Evolutionary conservation across 2,888 invertebrate genomes (phyloP).

Genomic region (Octodonta nipae): DNA sequence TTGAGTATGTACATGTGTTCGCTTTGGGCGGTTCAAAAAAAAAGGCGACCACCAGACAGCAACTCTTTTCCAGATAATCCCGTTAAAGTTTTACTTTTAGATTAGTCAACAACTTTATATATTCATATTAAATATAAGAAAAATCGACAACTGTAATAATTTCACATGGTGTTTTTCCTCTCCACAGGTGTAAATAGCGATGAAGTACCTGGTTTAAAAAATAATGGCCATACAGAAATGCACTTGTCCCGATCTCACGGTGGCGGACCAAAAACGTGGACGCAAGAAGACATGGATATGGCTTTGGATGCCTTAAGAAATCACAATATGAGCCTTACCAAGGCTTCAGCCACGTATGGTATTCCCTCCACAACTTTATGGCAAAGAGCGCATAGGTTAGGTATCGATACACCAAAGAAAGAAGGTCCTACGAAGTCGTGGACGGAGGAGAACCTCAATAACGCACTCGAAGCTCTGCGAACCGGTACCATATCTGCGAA

Average conservation of each 20-base stretch:
- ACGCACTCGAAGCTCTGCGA: slow-evolving; percentile 66
- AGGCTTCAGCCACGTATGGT: slow-evolving; percentile 73
- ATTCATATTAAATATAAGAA: too few species aligned
- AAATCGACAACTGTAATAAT: too few species aligned
- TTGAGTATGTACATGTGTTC: too few species aligned
- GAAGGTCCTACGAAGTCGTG: slow-evolving; percentile 77
- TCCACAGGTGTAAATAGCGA: slow-evolving; percentile 23
- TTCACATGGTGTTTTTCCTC: too few species aligned
- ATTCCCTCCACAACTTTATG: slow-evolving; percentile 83
- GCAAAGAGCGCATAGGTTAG: slow-evolving; percentile 79
- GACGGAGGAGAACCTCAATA: slow-evolving; percentile 73
- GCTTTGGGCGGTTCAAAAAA: too few species aligned
- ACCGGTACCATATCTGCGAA: slow-evolving; percentile 80
- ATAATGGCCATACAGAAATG: slow-evolving; percentile 28
- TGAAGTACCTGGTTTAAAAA: slow-evolving; percentile 24
- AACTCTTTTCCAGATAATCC: too few species aligned
- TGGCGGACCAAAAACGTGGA: slow-evolving; percentile 72
- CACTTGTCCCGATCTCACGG: slow-evolving; percentile 32
- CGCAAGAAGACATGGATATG: slow-evolving; percentile 78
- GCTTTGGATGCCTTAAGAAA: slow-evolving; percentile 74
- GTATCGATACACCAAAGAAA: slow-evolving; percentile 84
- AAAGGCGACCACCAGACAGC: too few species aligned
- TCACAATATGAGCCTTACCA: slow-evolving; percentile 80
- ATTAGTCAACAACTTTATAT: too few species aligned
- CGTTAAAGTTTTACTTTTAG: too few species aligned